phyloP scores from a whole-genome alignment of 2,797 vertebrate genomes.

The Xenops minutus region DNA sequence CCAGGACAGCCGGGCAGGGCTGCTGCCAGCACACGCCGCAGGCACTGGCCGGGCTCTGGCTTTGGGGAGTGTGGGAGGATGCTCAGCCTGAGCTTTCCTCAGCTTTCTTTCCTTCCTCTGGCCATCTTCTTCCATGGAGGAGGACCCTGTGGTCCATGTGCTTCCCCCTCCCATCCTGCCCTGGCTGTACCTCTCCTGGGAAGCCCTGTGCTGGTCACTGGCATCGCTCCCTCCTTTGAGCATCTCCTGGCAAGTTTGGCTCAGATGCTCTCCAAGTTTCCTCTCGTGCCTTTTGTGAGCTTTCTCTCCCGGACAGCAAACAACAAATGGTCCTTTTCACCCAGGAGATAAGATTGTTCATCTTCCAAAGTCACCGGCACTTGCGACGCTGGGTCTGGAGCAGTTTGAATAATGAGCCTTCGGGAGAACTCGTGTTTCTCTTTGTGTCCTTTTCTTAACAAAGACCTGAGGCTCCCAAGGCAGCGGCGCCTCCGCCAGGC shows the following conservation, averaged over 20 bases:
- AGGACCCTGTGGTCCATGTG: rapidly evolving
- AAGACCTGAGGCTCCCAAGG: conserved; percentile 72
- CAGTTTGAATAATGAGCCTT: conserved; percentile 79
- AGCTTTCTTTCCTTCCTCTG: background rate
- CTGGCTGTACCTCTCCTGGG: background rate
- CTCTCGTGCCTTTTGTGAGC: conserved; percentile 14
- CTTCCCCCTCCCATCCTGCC: rapidly evolving
- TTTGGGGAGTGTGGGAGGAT: rapidly evolving
- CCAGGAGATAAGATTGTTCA: conserved; percentile 81
- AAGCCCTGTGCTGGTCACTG: background rate
- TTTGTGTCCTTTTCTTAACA: conserved; percentile 69
- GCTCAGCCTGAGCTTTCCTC: background rate
- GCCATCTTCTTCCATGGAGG: rapidly evolving
- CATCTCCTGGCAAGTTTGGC: background rate
- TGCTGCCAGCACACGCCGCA: background rate
- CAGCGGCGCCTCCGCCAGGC: conserved; percentile 21
- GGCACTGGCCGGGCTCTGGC: background rate
- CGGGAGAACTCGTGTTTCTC: conserved; percentile 69
- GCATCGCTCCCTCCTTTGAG: background rate
- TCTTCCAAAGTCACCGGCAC: conserved; percentile 78
- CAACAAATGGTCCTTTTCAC: conserved; percentile 83
- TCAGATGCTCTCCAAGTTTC: conserved; percentile 33
- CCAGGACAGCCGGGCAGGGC: background rate
- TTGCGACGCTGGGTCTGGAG: conserved; percentile 60
- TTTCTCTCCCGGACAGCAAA: conserved; percentile 69